Evolutionary conservation across 2,888 invertebrate species (phyloP), one percentile per base, ranked within the genome.

Genomic region (Ecliptopera silaceata): DNA sequence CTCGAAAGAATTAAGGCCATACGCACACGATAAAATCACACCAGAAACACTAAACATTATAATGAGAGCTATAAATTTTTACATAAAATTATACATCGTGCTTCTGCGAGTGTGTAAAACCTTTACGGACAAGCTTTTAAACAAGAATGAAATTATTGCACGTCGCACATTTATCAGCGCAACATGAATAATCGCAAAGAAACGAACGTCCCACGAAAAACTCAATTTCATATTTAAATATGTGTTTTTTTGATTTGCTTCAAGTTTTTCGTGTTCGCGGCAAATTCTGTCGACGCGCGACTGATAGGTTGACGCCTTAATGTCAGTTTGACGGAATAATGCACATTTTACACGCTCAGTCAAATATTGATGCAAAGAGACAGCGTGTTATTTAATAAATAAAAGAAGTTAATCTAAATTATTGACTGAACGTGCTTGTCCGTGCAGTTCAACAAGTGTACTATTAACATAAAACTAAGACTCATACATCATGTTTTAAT

Each of bases 191-290:
- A 89, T 86, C 81, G 82, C 70, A 76, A 82, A 76, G 80, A 84
- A 85, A 86, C 82, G 82, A 84, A 80, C 83, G 83, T 77, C 77
- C 74, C 80, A 82, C 84, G 80, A 84, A 88, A 87, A 86, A 87
- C 85, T 88, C 84, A 88, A 89, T 88, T 86, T 79, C 80, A 77
- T 79, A 83, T 88, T 87, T 86, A 85, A 87, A 88, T 86, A 85
- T 83, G 84, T 81, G 80, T 80, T 84, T 84, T 82, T 71, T 73
- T 70, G 58, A 74, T 77, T 39, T 71, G 49, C 59, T 63, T 58
- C 31, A 52, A 47, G 51, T 59, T 61, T 60, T 63, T 61, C 59
- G 42, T 56, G 61, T 8, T 55, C 41, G 56, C 60, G 32, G 56
- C 52, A 56, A 63, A 58, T 20, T 54, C 58, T 63, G 63, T 64